Conservation (phyloP, 2,797 vertebrate genomes). For the Melanotaenia parkinsoni region DNA sequence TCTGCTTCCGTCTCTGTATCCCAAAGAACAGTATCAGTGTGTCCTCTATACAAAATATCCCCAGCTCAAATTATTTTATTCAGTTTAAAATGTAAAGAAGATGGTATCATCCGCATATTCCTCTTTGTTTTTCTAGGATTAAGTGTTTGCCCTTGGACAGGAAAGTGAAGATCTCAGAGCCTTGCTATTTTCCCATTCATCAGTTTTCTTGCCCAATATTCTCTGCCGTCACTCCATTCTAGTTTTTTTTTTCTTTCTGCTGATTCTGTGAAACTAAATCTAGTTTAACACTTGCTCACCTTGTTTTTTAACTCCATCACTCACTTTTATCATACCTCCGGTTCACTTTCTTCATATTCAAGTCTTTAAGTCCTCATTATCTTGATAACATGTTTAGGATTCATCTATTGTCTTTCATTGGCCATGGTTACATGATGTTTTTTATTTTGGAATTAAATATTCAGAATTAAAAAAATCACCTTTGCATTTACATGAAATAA, state of each 20-base stretch:
- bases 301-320: slow-evolving; percentile 15
- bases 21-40: neutral
- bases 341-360: slow-evolving; percentile 21
- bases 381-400: slow-evolving; percentile 8
- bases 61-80: neutral
- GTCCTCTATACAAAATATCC: neutral
- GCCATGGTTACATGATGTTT: too few species aligned
- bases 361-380: slow-evolving; percentile 5
- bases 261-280: slow-evolving; percentile 75
- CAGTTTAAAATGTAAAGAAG: slow-evolving; percentile 17
- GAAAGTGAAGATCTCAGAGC: slow-evolving; percentile 40
- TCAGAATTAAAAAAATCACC: too few species aligned
- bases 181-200: slow-evolving; percentile 57
- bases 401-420: neutral
- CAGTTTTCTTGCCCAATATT: slow-evolving; percentile 50
- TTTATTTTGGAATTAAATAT: too few species aligned
- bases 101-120: neutral
- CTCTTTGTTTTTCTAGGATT: slow-evolving; percentile 2
- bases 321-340: slow-evolving; percentile 11
- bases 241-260: slow-evolving; percentile 66
- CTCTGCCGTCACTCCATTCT: slow-evolving; percentile 47
- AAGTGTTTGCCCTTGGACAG: slow-evolving; percentile 27
- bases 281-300: slow-evolving; percentile 45
- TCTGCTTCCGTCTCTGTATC: neutral
- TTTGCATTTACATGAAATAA: too few species aligned